Evolutionary conservation across 2,113 vertebrate genomes (phyloP).

Genomic region (Perca schrenkii): DNA sequence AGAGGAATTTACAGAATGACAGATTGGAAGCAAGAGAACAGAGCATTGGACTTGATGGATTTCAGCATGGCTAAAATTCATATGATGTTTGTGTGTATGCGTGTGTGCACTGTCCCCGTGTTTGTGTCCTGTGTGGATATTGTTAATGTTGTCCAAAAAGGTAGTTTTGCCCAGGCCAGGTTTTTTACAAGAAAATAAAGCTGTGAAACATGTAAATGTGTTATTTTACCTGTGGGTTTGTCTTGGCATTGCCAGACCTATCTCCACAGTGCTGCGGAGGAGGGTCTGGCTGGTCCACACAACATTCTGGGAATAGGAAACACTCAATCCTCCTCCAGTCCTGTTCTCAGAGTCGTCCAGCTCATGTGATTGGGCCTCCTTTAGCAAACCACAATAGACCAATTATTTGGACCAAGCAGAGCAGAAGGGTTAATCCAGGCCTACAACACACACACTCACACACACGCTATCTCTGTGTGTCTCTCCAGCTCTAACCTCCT

Average conservation of each 20-base stretch:
- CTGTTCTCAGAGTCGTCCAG: constrained; percentile 28
- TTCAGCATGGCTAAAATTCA: constrained; percentile 36
- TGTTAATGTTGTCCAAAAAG: neutral
- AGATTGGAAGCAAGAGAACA: constrained; percentile 32
- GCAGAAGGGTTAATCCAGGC: constrained; percentile 65
- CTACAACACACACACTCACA: constrained; percentile 2
- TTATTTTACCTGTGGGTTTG: neutral
- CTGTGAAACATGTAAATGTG: neutral
- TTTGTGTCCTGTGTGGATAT: neutral
- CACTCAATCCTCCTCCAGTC: constrained; percentile 7
- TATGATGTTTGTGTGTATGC: constrained; percentile 2
- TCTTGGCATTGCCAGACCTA: too few relatives aligned
- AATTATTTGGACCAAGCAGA: constrained; percentile 71
- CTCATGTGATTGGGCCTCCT: constrained; percentile 36
- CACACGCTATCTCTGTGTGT: neutral
- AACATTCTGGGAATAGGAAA: neutral
- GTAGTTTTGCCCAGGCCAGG: too few relatives aligned
- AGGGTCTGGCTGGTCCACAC: too few relatives aligned
- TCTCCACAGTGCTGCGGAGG: too few relatives aligned
- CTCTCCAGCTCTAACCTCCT: constrained; percentile 42
- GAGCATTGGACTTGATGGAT: constrained; percentile 41
- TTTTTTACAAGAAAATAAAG: neutral
- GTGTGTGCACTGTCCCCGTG: neutral
- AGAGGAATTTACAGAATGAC: constrained; percentile 47
- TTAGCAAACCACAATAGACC: constrained; percentile 56